A percentile compares a stretch with the other conserved stretches of the same genome.
Conservation (phyloP, 2,888 invertebrate genomes). For the Aspidiotus destructor region DNA sequence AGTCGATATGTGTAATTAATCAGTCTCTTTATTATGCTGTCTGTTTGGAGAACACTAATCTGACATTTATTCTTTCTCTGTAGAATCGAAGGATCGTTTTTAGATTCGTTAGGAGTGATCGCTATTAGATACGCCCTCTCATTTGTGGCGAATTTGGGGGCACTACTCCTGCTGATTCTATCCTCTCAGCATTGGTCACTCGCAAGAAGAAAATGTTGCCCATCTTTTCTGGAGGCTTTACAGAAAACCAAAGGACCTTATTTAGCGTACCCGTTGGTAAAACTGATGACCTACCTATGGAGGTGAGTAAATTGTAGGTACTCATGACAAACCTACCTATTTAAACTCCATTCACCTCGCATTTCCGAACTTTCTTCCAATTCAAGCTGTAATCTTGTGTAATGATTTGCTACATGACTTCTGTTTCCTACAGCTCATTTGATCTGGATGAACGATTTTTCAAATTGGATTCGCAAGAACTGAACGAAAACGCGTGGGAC, state of each 20-base stretch:
- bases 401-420: no score
- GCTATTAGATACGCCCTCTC: conserved; percentile 14
- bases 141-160: conserved; percentile 12
- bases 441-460: no score
- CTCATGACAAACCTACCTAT: background rate
- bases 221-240: conserved; percentile 20
- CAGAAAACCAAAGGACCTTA: conserved; percentile 11
- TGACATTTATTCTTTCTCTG: background rate
- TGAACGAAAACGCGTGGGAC: conserved; percentile 15
- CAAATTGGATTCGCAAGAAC: conserved; percentile 8
- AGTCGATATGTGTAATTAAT: background rate
- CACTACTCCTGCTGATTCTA: conserved; percentile 7
- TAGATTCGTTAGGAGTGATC: conserved; percentile 17
- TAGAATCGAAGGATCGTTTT: conserved; percentile 18
- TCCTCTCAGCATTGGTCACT: conserved; percentile 10
- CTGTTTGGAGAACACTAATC: background rate
- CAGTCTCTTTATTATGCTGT: background rate
- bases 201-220: background rate
- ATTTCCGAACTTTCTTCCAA: no score
- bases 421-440: no score
- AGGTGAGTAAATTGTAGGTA: conserved; percentile 7
- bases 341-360: no score
- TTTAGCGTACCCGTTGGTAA: conserved; percentile 16
- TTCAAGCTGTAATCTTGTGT: no score
- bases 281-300: conserved; percentile 19